Evolutionary conservation across 92 coral and sea anemone genomes (phyloP).

Genomic region (Siderastrea radians): DNA sequence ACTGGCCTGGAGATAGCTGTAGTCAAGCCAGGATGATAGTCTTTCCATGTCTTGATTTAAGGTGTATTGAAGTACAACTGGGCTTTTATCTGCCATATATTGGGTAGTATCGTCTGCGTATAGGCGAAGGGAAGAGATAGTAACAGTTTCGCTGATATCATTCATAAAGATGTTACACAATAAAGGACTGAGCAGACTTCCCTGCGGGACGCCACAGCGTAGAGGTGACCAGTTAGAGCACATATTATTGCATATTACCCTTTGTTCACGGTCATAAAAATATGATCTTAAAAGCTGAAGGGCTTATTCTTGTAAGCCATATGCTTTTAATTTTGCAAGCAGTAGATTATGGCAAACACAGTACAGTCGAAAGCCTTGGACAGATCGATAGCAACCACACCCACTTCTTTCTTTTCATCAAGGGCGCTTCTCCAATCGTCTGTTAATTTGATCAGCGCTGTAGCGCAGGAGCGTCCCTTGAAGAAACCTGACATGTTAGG

Average conservation of each 20-base stretch:
- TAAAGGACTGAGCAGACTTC: constrained; percentile 25
- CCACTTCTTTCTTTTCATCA: constrained; percentile 55
- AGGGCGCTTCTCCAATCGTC: constrained; percentile 52
- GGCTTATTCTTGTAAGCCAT: no score
- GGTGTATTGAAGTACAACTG: constrained; percentile 7
- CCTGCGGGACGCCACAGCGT: constrained; percentile 27
- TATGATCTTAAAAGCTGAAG: not conserved
- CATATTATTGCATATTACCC: constrained; percentile 11
- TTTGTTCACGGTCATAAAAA: constrained; percentile 18
- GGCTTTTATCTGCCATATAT: constrained; percentile 6
- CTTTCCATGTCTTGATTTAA: constrained; percentile 22
- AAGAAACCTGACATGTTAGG: constrained; percentile 42
- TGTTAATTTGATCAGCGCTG: constrained; percentile 36
- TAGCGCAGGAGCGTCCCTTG: constrained; percentile 48
- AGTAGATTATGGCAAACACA: no score
- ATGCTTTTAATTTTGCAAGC: no score
- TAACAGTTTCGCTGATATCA: constrained; percentile 9
- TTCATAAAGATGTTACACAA: no score
- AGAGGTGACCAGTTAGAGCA: constrained; percentile 4
- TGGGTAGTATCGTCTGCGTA: constrained; percentile 31
- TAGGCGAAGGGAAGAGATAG: constrained; percentile 20
- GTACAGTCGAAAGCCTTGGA: no score
- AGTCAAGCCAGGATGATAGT: constrained; percentile 24
- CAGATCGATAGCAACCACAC: constrained; percentile 51
- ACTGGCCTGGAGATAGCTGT: constrained; percentile 15